A percentile compares a stretch with the other conserved stretches of the same genome.
Conservation (phyloP, 1,140 invertebrate species). For the Leptopilina clavipes region DNA sequence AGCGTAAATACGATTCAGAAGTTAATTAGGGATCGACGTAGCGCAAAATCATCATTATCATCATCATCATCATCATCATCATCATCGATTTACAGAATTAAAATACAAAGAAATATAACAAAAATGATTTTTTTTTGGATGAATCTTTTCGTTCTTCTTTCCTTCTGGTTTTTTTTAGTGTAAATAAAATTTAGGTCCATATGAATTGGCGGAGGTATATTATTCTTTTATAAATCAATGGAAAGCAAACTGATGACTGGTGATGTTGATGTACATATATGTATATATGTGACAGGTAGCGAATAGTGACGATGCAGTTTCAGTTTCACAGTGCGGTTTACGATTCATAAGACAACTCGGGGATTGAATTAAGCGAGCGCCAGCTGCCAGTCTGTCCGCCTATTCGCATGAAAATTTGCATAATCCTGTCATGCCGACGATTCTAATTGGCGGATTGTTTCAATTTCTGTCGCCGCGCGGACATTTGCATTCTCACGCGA, state of each 20-base stretch:
- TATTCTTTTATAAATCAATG: conserved; percentile 55
- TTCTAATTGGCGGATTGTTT: conserved; percentile 75
- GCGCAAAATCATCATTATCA: no score
- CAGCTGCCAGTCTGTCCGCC: conserved; percentile 67
- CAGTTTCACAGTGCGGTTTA: conserved; percentile 69
- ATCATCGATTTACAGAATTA: no score
- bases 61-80: no score
- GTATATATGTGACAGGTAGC: neutral
- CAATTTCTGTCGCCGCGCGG: conserved; percentile 69
- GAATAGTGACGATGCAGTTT: conserved; percentile 53
- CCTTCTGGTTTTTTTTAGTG: no score
- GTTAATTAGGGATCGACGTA: no score
- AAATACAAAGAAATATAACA: no score
- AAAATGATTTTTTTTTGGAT: no score
- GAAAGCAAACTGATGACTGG: conserved; percentile 46
- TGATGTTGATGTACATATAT: conserved; percentile 30
- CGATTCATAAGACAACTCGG: conserved; percentile 74
- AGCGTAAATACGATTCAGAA: no score
- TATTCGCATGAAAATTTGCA: conserved; percentile 69
- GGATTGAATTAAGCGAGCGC: conserved; percentile 72
- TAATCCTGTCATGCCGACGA: conserved; percentile 73
- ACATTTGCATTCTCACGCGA: conserved; percentile 66
- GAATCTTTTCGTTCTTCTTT: no score
- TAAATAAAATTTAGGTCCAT: no score
- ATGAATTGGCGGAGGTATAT: no score